These are phyloP conservation scores for Psephotus haematonotus DNA, from an alignment of 2,113 vertebrate genomes.

Conservation along the genomic window DNA sequence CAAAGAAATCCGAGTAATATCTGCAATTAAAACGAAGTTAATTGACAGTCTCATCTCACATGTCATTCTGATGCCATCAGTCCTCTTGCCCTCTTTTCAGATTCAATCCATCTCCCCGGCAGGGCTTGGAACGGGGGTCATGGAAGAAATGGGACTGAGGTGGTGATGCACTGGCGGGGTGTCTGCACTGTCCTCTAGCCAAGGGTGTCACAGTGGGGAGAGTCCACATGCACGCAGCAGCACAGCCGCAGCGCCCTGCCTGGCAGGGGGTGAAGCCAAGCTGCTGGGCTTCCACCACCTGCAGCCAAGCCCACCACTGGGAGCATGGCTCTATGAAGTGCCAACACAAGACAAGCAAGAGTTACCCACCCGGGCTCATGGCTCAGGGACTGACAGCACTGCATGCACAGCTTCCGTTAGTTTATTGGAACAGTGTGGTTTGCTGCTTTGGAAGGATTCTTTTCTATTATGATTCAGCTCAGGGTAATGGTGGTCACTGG, in stretches of 20 bases:
- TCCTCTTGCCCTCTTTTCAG: background rate
- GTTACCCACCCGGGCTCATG: accelerated
- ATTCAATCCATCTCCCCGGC: background rate
- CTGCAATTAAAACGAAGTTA: background rate
- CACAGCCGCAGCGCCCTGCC: accelerated
- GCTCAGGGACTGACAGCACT: background rate
- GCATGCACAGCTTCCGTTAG: background rate
- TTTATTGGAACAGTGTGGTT: background rate
- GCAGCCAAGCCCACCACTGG: accelerated
- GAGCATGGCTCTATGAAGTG: accelerated
- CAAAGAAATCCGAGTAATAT: background rate
- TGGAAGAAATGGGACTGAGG: background rate
- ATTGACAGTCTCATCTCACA: background rate
- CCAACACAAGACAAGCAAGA: background rate
- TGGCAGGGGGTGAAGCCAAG: background rate
- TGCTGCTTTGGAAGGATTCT: background rate
- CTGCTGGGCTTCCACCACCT: background rate
- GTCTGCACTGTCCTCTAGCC: accelerated
- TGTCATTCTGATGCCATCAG: background rate
- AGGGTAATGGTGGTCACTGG: background rate
- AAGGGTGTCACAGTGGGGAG: background rate
- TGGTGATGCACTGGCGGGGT: accelerated
- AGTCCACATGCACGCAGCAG: background rate
- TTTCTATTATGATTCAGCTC: background rate
- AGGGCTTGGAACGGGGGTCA: background rate